Conservation (phyloP, 2,888 invertebrate genomes). For the Sialis fuliginosa region DNA sequence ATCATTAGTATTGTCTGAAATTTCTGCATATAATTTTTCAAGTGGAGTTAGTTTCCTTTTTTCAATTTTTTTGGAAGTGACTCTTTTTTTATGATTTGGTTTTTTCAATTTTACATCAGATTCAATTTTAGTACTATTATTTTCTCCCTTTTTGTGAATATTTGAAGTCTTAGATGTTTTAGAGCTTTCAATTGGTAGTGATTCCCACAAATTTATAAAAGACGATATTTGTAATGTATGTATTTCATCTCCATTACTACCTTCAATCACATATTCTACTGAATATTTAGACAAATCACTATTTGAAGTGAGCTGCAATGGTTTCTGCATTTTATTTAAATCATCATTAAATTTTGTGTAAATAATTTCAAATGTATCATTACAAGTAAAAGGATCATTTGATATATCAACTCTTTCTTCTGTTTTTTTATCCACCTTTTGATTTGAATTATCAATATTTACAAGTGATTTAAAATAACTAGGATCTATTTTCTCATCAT, state of each 20-base stretch:
- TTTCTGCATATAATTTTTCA: background rate
- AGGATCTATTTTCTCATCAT: too few relatives aligned
- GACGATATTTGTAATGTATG: constrained; percentile 13
- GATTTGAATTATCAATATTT: too few relatives aligned
- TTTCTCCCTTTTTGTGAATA: too few relatives aligned
- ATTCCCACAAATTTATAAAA: constrained; percentile 14
- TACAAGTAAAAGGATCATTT: too few relatives aligned
- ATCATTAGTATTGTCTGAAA: background rate
- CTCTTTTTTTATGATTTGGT: background rate
- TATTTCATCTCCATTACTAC: constrained; percentile 13
- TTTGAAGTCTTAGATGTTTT: background rate
- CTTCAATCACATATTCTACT: constrained; percentile 10
- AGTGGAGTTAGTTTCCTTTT: background rate
- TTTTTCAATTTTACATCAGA: too few relatives aligned
- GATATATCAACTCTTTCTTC: background rate
- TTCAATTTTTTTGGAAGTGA: background rate
- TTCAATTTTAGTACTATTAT: too few relatives aligned
- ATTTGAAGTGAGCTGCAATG: too few relatives aligned
- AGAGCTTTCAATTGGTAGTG: constrained; percentile 6
- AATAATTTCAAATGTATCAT: too few relatives aligned
- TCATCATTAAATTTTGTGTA: too few relatives aligned
- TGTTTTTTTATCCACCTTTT: background rate
- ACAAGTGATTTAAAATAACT: too few relatives aligned
- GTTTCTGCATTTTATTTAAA: too few relatives aligned
- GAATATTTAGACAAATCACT: background rate